These are phyloP conservation scores for Lucifuga dentata DNA, from an alignment of 2,113 vertebrate species.

Conservation along the genomic window DNA sequence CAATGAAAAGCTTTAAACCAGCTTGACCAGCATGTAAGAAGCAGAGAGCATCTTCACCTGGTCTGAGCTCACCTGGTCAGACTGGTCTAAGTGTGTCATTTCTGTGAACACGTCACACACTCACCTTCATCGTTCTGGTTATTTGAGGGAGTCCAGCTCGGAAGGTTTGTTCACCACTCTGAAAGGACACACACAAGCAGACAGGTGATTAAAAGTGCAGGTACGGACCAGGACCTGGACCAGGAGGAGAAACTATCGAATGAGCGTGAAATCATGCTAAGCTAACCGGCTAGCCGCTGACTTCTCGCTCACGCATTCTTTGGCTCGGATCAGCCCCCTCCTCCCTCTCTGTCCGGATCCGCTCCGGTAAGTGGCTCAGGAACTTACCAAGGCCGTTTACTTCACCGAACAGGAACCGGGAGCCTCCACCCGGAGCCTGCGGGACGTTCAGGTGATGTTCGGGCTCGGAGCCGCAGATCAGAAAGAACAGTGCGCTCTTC, in stretches of 20 bases:
- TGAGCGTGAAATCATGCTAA: conserved; percentile 30
- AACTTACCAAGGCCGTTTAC: conserved; percentile 12
- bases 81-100: neutral
- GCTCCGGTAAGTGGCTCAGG: conserved; percentile 59
- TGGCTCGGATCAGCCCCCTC: conserved; percentile 52
- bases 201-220: neutral
- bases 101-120: conserved; percentile 60
- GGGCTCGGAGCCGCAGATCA: neutral
- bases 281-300: conserved; percentile 69
- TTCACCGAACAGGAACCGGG: neutral
- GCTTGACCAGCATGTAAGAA: no score
- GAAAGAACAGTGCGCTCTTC: conserved; percentile 59
- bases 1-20: no score
- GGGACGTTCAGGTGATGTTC: neutral
- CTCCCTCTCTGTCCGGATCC: conserved; percentile 31
- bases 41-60: no score
- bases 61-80: no score
- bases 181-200: conserved; percentile 60
- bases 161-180: conserved; percentile 70
- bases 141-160: conserved; percentile 94
- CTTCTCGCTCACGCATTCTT: conserved; percentile 72
- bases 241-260: neutral
- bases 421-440: no score
- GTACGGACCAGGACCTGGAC: conserved; percentile 4
- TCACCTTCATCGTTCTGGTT: conserved; percentile 96